Evolutionary conservation across 2,888 invertebrate genomes (phyloP).

Genomic region (Netelia inedita): DNA sequence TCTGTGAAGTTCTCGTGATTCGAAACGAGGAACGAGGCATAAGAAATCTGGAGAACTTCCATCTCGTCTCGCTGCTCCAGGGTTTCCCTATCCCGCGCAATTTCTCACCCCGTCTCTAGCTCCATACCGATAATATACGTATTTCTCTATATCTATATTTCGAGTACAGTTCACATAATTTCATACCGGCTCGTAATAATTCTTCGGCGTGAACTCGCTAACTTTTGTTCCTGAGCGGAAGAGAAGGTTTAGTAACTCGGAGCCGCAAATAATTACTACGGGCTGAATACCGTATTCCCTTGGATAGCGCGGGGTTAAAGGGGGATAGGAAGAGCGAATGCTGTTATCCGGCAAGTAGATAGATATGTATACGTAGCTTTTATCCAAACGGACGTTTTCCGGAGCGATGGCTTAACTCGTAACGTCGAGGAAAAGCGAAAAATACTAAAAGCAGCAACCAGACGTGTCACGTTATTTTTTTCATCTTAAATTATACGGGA

Average conservation of each 20-base stretch:
- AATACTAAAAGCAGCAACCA: background rate
- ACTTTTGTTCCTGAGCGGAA: constrained; percentile 1
- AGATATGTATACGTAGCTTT: background rate
- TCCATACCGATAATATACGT: background rate
- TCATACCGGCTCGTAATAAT: constrained; percentile 24
- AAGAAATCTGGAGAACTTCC: constrained; percentile 15
- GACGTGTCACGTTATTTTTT: too few relatives aligned
- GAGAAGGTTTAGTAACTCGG: background rate
- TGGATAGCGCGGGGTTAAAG: background rate
- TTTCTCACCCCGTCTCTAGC: background rate
- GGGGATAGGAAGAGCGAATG: background rate
- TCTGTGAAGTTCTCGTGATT: constrained; percentile 14
- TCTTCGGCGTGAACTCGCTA: constrained; percentile 23
- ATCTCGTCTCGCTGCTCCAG: constrained; percentile 37
- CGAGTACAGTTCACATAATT: constrained; percentile 1
- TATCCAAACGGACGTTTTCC: constrained; percentile 4
- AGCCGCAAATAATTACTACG: constrained; percentile 50
- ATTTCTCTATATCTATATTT: background rate
- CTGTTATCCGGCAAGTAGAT: background rate
- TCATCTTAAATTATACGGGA: too few relatives aligned
- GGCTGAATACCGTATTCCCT: background rate
- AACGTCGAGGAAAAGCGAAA: background rate
- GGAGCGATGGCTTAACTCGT: constrained; percentile 31
- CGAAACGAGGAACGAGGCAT: constrained; percentile 10
- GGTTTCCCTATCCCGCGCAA: constrained; percentile 21